Percentiles rank a stretch among this genome's conserved stretches.
phyloP scores from a whole-genome alignment of 2,113 vertebrate species.

The Nycticorax nycticorax region DNA sequence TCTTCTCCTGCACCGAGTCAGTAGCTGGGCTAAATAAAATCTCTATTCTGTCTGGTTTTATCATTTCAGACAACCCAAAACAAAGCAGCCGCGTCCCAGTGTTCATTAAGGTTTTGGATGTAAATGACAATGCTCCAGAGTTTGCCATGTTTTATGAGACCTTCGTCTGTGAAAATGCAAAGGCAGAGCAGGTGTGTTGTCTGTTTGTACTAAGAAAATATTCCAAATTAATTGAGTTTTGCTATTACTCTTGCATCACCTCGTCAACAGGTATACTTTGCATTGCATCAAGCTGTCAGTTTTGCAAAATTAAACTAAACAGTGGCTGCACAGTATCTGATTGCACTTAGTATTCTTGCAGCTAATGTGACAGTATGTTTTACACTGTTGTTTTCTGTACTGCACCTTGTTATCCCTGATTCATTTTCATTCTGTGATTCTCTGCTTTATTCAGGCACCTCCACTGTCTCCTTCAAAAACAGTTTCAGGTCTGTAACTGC shows the following conservation, averaged over 20 bases:
- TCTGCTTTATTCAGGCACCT: not conserved
- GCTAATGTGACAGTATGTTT: not conserved
- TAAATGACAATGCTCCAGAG: conserved; percentile 93
- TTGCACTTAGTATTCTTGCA: not conserved
- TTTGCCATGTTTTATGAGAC: conserved; percentile 92
- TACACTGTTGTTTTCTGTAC: not conserved
- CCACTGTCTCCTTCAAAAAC: not conserved
- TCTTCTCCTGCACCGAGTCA: not conserved
- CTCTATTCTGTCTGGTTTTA: conserved; percentile 38
- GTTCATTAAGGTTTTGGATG: conserved; percentile 88
- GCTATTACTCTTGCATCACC: not conserved
- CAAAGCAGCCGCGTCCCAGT: conserved; percentile 88
- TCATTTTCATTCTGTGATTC: not conserved
- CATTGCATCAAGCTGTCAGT: not conserved
- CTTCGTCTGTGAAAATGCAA: conserved; percentile 93
- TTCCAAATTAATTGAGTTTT: not conserved
- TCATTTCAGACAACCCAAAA: conserved; percentile 84
- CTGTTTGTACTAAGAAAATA: not conserved
- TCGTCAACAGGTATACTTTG: not conserved
- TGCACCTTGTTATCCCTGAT: not conserved
- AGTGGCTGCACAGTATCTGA: not conserved
- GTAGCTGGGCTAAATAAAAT: not conserved
- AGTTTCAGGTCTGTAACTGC: not conserved
- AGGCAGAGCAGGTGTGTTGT: conserved; percentile 87
- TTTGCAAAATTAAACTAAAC: conserved; percentile 18